Percentiles rank a stretch among this genome's conserved stretches.
phyloP scores from a whole-genome alignment of 2,113 vertebrate species.

The Mastomys natalensis region DNA sequence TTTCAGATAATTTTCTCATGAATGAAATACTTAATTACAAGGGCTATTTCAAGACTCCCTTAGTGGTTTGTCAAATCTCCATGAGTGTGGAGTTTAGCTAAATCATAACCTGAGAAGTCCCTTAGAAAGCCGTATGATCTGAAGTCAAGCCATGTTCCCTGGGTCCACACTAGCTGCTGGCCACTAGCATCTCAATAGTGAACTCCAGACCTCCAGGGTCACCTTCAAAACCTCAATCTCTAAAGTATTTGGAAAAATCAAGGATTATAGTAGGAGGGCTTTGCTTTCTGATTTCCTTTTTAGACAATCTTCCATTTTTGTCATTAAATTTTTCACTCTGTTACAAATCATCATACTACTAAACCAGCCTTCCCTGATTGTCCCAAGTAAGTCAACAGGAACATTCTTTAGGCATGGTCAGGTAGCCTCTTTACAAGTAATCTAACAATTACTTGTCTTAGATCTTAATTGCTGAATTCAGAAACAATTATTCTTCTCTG shows the following conservation, averaged over 20 bases:
- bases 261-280: not conserved
- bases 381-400: not conserved
- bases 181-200: not conserved
- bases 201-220: not conserved
- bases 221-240: not conserved
- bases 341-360: not conserved
- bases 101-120: conserved; percentile 18
- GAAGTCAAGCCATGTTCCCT: not conserved
- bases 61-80: not conserved
- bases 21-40: conserved; percentile 19
- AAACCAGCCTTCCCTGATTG: not conserved
- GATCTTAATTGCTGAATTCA: conserved; percentile 27
- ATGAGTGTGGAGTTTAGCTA: not conserved
- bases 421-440: not conserved
- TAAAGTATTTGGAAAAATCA: not conserved
- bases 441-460: conserved; percentile 30
- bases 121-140: not conserved
- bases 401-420: not conserved
- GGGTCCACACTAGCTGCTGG: not conserved
- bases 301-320: not conserved
- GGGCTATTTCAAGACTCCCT: not conserved
- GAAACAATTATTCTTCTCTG: not conserved
- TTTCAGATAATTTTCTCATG: not conserved
- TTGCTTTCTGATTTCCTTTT: not conserved
- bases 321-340: not conserved